A percentile compares a stretch with the other conserved stretches of the same genome.
Conservation (phyloP, 2,797 vertebrate species). For the Mastacembelus armatus region DNA sequence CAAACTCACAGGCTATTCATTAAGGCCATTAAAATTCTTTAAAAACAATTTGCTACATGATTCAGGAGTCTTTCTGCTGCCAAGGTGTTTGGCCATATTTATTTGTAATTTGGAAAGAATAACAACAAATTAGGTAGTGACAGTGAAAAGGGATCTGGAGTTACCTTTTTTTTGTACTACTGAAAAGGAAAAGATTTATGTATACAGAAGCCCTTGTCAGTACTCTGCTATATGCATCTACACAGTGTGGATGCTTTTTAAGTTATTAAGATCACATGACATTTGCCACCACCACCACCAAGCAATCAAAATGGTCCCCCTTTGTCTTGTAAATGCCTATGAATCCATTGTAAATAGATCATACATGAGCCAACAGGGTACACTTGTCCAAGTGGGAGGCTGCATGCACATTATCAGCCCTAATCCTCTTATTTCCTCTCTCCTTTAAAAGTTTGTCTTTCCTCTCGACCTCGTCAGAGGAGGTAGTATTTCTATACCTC, state of each 20-base stretch:
- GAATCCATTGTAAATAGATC: slow-evolving; percentile 57
- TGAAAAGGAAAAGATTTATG: slow-evolving; percentile 7
- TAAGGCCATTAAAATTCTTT: slow-evolving; percentile 39
- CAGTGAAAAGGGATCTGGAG: background rate
- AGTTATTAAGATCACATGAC: slow-evolving; percentile 10
- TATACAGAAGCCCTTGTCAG: background rate
- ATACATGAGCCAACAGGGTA: slow-evolving; percentile 50
- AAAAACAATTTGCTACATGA: slow-evolving; percentile 32
- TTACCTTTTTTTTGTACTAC: slow-evolving; percentile 16
- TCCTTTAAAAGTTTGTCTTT: slow-evolving; percentile 61
- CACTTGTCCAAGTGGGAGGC: slow-evolving; percentile 56
- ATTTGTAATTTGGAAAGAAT: slow-evolving; percentile 41
- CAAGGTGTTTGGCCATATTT: slow-evolving; percentile 34
- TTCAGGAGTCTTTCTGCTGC: slow-evolving; percentile 33
- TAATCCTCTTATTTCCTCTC: slow-evolving; percentile 75
- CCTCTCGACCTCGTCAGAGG: slow-evolving; percentile 69
- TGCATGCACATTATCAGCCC: slow-evolving; percentile 59
- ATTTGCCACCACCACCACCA: slow-evolving; percentile 11
- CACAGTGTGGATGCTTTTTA: background rate
- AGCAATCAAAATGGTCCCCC: slow-evolving; percentile 32
- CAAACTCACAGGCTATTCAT: slow-evolving; percentile 30
- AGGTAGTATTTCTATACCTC: slow-evolving; percentile 61
- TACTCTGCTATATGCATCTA: background rate
- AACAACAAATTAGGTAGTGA: slow-evolving; percentile 28
- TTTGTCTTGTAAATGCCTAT: slow-evolving; percentile 47